A percentile compares a stretch with the other conserved stretches of the same genome.
These are phyloP conservation scores for Perizoma flavofasciatum DNA, from an alignment of 2,888 invertebrate genomes.

Conservation along the genomic window DNA sequence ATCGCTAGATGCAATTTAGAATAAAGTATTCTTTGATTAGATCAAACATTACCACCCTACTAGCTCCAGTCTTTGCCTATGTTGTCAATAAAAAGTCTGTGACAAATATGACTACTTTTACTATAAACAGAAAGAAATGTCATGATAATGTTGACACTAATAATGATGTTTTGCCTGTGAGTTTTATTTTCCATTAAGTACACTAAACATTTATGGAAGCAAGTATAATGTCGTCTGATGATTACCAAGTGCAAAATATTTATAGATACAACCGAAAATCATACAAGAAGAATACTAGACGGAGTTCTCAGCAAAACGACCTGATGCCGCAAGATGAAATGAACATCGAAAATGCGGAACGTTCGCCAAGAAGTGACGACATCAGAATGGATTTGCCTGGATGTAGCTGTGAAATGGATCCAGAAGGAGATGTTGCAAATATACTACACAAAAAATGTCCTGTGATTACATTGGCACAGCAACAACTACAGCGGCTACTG, in stretches of 20 bases:
- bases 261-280: slow-evolving; percentile 69
- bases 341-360: slow-evolving; percentile 44
- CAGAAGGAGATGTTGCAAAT: slow-evolving; percentile 64
- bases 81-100: no score
- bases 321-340: slow-evolving; percentile 46
- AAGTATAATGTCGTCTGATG: slow-evolving; percentile 55
- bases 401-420: slow-evolving; percentile 64
- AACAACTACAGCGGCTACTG: slow-evolving; percentile 67
- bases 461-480: slow-evolving; percentile 69
- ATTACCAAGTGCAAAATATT: slow-evolving; percentile 67
- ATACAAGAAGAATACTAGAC: slow-evolving; percentile 58
- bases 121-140: no score
- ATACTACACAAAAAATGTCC: slow-evolving; percentile 75
- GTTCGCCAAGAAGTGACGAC: slow-evolving; percentile 53
- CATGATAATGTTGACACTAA: no score
- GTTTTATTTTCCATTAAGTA: no score
- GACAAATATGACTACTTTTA: no score
- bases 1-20: no score
- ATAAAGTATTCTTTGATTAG: no score
- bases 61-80: no score
- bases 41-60: no score
- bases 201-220: slow-evolving; percentile 1
- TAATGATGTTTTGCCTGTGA: no score
- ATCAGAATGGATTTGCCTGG: slow-evolving; percentile 39
- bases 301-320: slow-evolving; percentile 48